phyloP scores from a whole-genome alignment of 2,113 vertebrate species.

The Megaceryle torquata region DNA sequence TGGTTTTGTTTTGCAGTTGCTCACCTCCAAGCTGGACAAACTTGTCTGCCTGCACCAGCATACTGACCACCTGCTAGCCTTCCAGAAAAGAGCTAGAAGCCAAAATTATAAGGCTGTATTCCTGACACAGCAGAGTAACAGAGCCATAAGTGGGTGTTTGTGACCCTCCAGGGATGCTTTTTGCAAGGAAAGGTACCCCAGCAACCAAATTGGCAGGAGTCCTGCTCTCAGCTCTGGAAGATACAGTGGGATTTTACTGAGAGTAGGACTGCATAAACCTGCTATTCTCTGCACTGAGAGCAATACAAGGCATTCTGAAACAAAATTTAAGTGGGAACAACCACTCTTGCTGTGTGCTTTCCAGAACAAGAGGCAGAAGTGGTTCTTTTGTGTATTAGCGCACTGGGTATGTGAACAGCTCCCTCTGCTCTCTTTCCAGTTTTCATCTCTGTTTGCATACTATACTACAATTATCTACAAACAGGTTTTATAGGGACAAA shows the following conservation, averaged over 20 bases:
- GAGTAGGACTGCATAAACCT: neutral
- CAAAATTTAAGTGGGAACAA: neutral
- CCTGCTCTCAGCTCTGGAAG: neutral
- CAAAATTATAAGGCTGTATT: neutral
- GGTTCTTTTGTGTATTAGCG: neutral
- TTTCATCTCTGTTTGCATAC: neutral
- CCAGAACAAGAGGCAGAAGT: neutral
- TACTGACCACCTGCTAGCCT: neutral
- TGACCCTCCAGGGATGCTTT: neutral
- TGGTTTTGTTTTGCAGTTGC: neutral
- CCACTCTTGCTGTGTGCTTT: neutral
- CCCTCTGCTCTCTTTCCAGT: neutral
- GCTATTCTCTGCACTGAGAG: neutral
- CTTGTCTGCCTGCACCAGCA: neutral
- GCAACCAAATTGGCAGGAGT: neutral
- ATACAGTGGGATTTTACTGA: rapidly evolving
- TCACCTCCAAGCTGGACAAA: neutral
- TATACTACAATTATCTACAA: neutral
- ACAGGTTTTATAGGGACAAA: neutral
- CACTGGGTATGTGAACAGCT: neutral
- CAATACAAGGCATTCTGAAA: neutral
- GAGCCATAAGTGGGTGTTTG: neutral
- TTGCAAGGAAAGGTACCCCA: neutral
- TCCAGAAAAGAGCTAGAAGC: neutral
- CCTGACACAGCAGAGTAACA: neutral